These are phyloP conservation scores for Melanotaenia pygmaea DNA, from an alignment of 2,797 vertebrate species.

Conservation along the genomic window DNA sequence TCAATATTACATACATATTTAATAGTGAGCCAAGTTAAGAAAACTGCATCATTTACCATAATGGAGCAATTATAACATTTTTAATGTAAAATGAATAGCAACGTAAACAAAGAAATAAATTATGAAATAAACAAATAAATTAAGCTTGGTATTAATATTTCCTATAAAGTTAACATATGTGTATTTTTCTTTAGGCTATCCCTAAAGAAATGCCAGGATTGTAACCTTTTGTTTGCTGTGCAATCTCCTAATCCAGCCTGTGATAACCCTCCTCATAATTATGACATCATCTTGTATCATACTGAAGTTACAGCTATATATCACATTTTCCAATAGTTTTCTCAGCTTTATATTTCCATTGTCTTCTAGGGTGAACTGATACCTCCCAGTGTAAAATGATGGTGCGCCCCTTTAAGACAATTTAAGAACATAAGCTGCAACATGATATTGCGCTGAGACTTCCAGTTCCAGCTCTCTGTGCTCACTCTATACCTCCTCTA, in stretches of 20 bases:
- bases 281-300: constrained; percentile 5
- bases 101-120: neutral
- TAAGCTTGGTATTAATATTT: neutral
- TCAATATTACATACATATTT: constrained; percentile 20
- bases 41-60: constrained; percentile 2
- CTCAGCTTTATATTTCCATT: constrained; percentile 3
- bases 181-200: neutral
- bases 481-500: constrained; percentile 36
- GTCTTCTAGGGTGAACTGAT: constrained; percentile 17
- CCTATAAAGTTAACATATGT: neutral
- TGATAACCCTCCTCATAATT: constrained; percentile 19
- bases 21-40: constrained; percentile 9
- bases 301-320: neutral
- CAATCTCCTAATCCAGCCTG: neutral
- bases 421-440: constrained; percentile 24
- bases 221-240: neutral
- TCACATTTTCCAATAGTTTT: neutral
- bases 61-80: neutral
- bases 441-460: constrained; percentile 27
- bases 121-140: neutral
- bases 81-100: neutral
- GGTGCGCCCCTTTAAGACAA: constrained; percentile 11
- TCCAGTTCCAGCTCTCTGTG: constrained; percentile 1
- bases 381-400: constrained; percentile 1
- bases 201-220: neutral